Conservation (phyloP, 2,888 invertebrate species). For the Chaitophorus viminalis region DNA sequence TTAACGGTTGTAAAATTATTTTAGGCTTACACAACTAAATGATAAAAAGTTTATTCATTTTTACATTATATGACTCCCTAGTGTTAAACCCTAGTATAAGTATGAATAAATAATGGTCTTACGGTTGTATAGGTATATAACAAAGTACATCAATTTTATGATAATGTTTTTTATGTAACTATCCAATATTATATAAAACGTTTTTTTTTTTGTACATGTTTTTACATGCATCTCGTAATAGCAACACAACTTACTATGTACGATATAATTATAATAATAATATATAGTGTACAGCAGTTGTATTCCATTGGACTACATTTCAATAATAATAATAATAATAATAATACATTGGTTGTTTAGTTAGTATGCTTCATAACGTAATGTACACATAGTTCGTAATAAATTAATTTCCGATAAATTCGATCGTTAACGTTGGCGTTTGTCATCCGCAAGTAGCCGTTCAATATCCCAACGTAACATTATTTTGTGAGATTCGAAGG, state of each 20-base stretch:
- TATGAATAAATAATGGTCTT: conserved; percentile 19
- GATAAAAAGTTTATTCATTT: background rate
- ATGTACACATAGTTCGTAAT: background rate
- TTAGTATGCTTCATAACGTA: no score
- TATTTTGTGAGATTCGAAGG: background rate
- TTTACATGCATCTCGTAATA: background rate
- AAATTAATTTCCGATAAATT: background rate
- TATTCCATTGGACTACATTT: no score
- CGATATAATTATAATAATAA: no score
- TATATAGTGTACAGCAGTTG: no score
- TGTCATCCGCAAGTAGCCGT: background rate
- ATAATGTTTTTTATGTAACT: conserved; percentile 9
- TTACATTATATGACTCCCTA: background rate
- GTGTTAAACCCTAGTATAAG: conserved; percentile 4
- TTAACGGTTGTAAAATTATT: background rate
- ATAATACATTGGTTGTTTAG: no score
- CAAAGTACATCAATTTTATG: background rate
- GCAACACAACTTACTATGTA: background rate
- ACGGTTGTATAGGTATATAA: background rate
- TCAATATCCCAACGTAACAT: background rate
- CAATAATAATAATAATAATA: no score
- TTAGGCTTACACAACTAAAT: background rate
- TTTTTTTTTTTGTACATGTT: background rate
- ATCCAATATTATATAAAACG: conserved; percentile 3
- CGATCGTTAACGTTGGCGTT: background rate